Conservation (phyloP, 2,113 vertebrate species). For the Sebastes schlegelii region DNA sequence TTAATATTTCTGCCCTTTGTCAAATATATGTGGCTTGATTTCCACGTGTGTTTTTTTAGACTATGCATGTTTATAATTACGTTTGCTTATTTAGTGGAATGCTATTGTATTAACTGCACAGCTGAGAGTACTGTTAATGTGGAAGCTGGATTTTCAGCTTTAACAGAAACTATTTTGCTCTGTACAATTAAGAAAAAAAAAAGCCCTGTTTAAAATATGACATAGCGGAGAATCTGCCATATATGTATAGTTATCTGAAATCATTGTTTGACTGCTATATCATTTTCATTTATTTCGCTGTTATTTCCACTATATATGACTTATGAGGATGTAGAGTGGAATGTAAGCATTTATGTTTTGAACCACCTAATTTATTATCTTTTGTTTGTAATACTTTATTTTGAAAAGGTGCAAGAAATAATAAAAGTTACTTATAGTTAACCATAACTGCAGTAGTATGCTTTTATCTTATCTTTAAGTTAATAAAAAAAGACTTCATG, state of each 20-base stretch:
- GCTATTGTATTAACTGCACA: conserved; percentile 45
- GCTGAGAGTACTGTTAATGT: conserved; percentile 37
- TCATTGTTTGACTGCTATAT: conserved; percentile 34
- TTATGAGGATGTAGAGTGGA: conserved; percentile 48
- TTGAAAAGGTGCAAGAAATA: conserved; percentile 65
- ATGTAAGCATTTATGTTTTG: conserved; percentile 66
- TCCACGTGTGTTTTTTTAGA: conserved; percentile 33
- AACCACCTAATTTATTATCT: conserved; percentile 80
- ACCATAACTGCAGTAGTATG: background rate
- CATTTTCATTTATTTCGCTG: conserved; percentile 46
- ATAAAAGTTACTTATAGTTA: conserved; percentile 71
- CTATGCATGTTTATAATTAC: conserved; percentile 69
- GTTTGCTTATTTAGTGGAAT: conserved; percentile 59
- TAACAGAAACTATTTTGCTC: conserved; percentile 21
- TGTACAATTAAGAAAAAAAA: background rate
- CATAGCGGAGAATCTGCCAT: conserved; percentile 21
- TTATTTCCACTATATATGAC: conserved; percentile 34
- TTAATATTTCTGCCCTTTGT: conserved; percentile 49
- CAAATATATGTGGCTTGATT: conserved; percentile 40
- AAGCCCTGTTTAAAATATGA: background rate
- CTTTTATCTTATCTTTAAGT: conserved; percentile 21
- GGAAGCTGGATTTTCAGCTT: conserved; percentile 31
- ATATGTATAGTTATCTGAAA: conserved; percentile 47
- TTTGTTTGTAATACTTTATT: conserved; percentile 74
- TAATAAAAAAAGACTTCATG: background rate